Conservation (phyloP, 2,113 vertebrate species). For the Pollimyrus isidori region DNA sequence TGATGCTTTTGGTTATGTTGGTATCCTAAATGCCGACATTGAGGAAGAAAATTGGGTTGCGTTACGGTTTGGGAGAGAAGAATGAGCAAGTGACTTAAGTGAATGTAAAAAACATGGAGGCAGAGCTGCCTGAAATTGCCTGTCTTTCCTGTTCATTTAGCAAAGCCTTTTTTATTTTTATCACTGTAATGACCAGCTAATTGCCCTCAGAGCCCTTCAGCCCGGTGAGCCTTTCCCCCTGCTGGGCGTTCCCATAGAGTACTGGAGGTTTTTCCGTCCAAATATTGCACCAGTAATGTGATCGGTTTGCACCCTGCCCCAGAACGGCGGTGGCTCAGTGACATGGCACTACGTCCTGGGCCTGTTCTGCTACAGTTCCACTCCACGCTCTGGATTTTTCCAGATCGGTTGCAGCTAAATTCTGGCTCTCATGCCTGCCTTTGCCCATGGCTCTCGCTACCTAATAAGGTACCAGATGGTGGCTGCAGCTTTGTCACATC, state of each 20-base stretch:
- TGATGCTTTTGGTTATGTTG: background rate
- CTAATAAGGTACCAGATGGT: slow-evolving; percentile 52
- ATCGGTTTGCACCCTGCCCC: slow-evolving; percentile 38
- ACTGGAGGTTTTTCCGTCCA: background rate
- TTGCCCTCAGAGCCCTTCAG: slow-evolving; percentile 33
- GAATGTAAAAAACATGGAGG: background rate
- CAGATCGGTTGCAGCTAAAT: background rate
- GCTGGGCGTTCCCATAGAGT: slow-evolving; percentile 19
- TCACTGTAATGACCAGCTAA: slow-evolving; percentile 34
- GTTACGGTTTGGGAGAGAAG: background rate
- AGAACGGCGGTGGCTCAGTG: slow-evolving; percentile 1
- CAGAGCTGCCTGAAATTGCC: background rate
- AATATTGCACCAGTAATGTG: slow-evolving; percentile 30
- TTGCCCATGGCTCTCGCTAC: slow-evolving; percentile 20
- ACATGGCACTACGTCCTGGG: slow-evolving; percentile 18
- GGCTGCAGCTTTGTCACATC: background rate
- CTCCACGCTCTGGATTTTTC: background rate
- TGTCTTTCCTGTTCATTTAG: slow-evolving; percentile 25
- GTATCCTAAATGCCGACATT: background rate
- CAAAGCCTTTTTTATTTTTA: slow-evolving; percentile 21
- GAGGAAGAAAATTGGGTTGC: background rate
- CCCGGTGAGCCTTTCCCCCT: background rate
- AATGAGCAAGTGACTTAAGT: background rate
- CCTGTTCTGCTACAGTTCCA: background rate
- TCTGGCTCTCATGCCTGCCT: background rate